These are phyloP conservation scores for Tipula confusa DNA, from an alignment of 2,888 invertebrate species.

Conservation along the genomic window DNA sequence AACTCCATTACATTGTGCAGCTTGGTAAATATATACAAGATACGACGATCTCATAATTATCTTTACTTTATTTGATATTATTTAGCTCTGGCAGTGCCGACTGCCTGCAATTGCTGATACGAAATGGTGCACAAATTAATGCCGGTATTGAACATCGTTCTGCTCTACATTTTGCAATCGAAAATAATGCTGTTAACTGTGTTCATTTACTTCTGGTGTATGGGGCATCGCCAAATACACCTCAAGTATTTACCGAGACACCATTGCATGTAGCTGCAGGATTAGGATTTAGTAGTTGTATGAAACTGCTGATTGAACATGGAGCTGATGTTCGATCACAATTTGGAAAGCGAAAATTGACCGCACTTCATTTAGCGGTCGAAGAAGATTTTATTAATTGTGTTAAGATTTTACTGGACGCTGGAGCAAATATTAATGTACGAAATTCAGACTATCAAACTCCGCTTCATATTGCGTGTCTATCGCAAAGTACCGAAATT, in stretches of 20 bases:
- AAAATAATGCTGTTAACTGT: slow-evolving; percentile 69
- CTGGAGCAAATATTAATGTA: slow-evolving; percentile 72
- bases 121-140: slow-evolving; percentile 73
- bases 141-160: slow-evolving; percentile 66
- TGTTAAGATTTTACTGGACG: slow-evolving; percentile 64
- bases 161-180: slow-evolving; percentile 79
- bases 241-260: slow-evolving; percentile 80
- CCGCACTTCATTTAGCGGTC: slow-evolving; percentile 77
- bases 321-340: slow-evolving; percentile 78
- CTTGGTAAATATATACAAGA: slow-evolving; percentile 50
- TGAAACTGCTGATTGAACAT: slow-evolving; percentile 66
- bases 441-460: slow-evolving; percentile 73
- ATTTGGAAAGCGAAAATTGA: slow-evolving; percentile 64
- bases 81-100: slow-evolving; percentile 46
- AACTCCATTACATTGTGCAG: slow-evolving; percentile 74
- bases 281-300: slow-evolving; percentile 64
- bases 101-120: slow-evolving; percentile 58
- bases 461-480: slow-evolving; percentile 76
- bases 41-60: not conserved
- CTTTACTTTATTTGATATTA: not conserved
- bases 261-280: slow-evolving; percentile 78
- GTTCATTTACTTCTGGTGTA: slow-evolving; percentile 67
- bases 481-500: slow-evolving; percentile 74
- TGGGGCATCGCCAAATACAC: slow-evolving; percentile 78
- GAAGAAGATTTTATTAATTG: slow-evolving; percentile 82